Conservation (phyloP, 1,140 invertebrate genomes). For the Caenorhabditis brenneri region DNA sequence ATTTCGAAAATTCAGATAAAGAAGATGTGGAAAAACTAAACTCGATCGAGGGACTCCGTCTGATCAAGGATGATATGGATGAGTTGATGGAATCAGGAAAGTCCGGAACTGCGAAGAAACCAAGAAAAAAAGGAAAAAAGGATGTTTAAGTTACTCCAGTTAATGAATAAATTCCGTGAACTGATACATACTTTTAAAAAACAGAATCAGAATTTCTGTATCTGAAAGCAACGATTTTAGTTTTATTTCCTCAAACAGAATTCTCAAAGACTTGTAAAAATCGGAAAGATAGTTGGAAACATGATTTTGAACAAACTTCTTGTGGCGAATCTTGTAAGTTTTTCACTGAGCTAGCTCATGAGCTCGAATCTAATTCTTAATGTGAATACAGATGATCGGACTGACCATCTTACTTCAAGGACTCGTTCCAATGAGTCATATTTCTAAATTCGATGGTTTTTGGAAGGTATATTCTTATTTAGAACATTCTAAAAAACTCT, state of each 20-base stretch:
- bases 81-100: too few relatives aligned
- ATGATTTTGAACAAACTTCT: slow-evolving; percentile 20
- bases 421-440: neutral
- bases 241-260: neutral
- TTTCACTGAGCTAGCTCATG: too few relatives aligned
- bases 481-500: neutral
- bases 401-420: neutral
- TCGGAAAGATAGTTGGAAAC: neutral
- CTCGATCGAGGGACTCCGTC: neutral
- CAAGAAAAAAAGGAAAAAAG: neutral
- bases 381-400: neutral
- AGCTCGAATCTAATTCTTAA: neutral
- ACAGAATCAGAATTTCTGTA: neutral
- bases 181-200: neutral
- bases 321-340: neutral
- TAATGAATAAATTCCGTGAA: neutral
- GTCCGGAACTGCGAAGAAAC: neutral
- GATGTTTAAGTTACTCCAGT: neutral
- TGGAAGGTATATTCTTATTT: neutral
- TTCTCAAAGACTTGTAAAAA: neutral
- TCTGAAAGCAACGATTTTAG: neutral
- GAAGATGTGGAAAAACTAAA: neutral
- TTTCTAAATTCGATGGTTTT: neutral
- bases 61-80: neutral
- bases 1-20: too few relatives aligned